Evolutionary conservation across 2,113 vertebrate genomes (phyloP), one percentile per base, ranked within the genome.

Genomic region (Chlamydotis undulata): DNA sequence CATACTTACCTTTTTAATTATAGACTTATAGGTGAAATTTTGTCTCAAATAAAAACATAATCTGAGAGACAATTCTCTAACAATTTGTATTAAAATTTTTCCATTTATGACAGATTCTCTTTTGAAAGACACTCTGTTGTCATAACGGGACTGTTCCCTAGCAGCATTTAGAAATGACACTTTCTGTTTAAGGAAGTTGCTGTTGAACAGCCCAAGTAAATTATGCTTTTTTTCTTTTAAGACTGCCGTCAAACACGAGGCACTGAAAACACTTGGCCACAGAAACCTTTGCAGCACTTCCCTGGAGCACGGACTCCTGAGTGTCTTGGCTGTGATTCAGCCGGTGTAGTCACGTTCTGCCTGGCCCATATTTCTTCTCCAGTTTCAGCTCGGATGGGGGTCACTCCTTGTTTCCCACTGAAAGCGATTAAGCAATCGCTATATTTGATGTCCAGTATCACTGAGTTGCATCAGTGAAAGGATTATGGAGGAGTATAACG

Each of bases 111-210:
- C 61, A 70, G 33, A 31, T 15, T 49, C 41, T 77, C 24, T 81
- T 59, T 35, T 56, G 52, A 7, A 14, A 50, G 35, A 18, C 55
- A 3, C 29, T 77, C 25, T 4, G 0, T 12, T 73, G 28, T 82
- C 65, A 8, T 31, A 59, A 16, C 0, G 0, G n/a, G 18, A 68
- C 25, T 1, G 0, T 63, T 87, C 11, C 24, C 50, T 26, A 69
- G 31, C 49, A 92, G 73, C 55, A 26, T 47, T 45, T 56, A 83
- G 65, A 57, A 68, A 21, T 33, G 3, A 22, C 59, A 33, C 15
- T 77, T 78, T 81, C 50, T 82, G 64, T 49, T 49, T 63, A 37
- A 31, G 43, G 24, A 71, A 65, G 24, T 43, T 78, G 37, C 50
- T 77, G 56, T 59, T 56, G 14, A 74, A 11, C 29, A 84, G 56